phyloP scores from a whole-genome alignment of 2,888 invertebrate genomes.

The Lobophora halterata region DNA sequence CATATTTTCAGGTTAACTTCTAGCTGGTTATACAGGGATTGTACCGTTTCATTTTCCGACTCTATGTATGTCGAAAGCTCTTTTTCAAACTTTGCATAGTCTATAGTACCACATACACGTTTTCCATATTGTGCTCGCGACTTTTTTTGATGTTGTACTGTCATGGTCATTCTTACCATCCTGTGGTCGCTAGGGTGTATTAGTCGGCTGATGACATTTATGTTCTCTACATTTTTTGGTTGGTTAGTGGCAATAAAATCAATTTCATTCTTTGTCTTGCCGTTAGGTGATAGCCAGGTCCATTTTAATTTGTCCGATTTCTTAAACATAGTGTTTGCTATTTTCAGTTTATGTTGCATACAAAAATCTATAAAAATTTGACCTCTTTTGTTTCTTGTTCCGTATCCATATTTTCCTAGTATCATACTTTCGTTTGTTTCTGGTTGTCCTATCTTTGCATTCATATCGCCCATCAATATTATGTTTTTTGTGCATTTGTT shows the following conservation, averaged over 20 bases:
- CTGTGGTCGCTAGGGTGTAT: slow-evolving; percentile 12
- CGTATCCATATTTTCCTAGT: slow-evolving; percentile 23
- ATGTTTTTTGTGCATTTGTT: slow-evolving; percentile 9
- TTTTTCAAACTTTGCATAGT: too few relatives aligned
- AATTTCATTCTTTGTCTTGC: slow-evolving; percentile 10
- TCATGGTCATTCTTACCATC: slow-evolving; percentile 6
- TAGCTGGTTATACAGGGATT: too few relatives aligned
- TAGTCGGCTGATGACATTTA: too few relatives aligned
- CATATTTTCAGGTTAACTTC: too few relatives aligned
- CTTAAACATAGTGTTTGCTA: too few relatives aligned
- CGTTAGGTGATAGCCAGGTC: slow-evolving; percentile 11
- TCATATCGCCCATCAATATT: slow-evolving; percentile 28
- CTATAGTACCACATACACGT: too few relatives aligned
- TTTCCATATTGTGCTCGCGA: slow-evolving; percentile 5
- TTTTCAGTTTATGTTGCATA: slow-evolving; percentile 8
- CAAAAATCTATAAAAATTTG: slow-evolving; percentile 2
- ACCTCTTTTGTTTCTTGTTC: slow-evolving; percentile 20
- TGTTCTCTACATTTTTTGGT: slow-evolving; percentile 2
- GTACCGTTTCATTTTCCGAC: too few relatives aligned
- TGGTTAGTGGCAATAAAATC: slow-evolving; percentile 7
- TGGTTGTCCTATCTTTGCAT: slow-evolving; percentile 25
- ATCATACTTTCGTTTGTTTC: slow-evolving; percentile 5
- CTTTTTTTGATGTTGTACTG: too few relatives aligned
- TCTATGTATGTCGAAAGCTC: too few relatives aligned
- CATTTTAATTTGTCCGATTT: too few relatives aligned